Conservation (phyloP, 2,797 vertebrate species). For the Enteromius viviparus region DNA sequence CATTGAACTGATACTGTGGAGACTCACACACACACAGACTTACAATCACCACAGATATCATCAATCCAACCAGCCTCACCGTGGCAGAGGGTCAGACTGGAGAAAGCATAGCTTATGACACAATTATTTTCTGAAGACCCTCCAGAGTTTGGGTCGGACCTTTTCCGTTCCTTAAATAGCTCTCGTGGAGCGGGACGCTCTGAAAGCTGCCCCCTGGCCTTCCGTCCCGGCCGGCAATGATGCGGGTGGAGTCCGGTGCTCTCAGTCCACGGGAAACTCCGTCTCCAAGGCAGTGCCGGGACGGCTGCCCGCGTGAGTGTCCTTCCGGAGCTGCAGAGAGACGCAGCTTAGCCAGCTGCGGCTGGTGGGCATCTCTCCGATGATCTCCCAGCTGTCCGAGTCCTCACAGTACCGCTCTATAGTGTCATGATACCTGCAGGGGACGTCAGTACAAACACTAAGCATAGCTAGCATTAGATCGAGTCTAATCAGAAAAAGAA, state of each 20-base stretch:
- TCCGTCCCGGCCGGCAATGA: neutral
- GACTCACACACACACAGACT: constrained; percentile 45
- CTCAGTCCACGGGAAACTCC: constrained; percentile 66
- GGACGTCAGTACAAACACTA: neutral
- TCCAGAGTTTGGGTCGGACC: constrained; percentile 19
- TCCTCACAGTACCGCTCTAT: constrained; percentile 82
- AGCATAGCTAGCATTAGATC: neutral
- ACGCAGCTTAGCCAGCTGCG: constrained; percentile 86
- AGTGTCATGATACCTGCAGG: constrained; percentile 81
- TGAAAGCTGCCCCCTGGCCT: constrained; percentile 19
- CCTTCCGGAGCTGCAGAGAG: constrained; percentile 78
- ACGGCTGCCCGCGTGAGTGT: constrained; percentile 63
- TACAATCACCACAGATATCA: constrained; percentile 47
- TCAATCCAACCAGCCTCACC: constrained; percentile 14
- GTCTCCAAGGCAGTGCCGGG: constrained; percentile 64
- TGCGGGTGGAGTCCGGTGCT: neutral
- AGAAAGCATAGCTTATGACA: constrained; percentile 34
- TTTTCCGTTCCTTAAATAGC: constrained; percentile 35
- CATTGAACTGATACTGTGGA: constrained; percentile 54
- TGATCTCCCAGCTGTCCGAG: constrained; percentile 79
- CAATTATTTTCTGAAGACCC: constrained; percentile 38
- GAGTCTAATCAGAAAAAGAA: neutral
- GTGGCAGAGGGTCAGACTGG: constrained; percentile 26
- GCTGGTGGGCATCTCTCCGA: constrained; percentile 84
- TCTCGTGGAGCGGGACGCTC: neutral